Percentiles rank a stretch among this genome's conserved stretches.
Conservation (phyloP, 2,113 vertebrate genomes). For the Ivindomyrus marchei region DNA sequence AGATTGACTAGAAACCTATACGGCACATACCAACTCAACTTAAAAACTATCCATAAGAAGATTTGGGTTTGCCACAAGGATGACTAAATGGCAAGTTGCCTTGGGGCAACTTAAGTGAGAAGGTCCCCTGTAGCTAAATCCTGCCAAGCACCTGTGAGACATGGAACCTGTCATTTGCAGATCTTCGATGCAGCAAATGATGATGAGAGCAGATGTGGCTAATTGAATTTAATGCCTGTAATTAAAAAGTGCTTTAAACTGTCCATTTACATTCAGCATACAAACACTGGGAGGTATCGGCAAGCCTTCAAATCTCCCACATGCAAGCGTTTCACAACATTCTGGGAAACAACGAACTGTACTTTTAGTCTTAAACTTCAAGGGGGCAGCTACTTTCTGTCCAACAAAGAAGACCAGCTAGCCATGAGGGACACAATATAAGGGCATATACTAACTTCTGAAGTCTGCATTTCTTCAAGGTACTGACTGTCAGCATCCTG, state of each 20-base stretch:
- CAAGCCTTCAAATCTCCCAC: constrained; percentile 3
- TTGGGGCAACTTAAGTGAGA: background rate
- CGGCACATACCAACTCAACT: too few relatives aligned
- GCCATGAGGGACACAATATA: background rate
- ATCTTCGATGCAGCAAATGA: background rate
- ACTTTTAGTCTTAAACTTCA: background rate
- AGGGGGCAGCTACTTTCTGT: background rate
- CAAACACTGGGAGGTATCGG: constrained; percentile 26
- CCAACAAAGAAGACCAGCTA: background rate
- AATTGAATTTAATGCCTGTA: constrained; percentile 33
- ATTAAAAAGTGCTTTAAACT: constrained; percentile 27
- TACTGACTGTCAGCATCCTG: background rate
- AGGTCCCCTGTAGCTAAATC: background rate
- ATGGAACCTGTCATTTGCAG: constrained; percentile 22
- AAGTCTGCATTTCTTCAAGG: background rate
- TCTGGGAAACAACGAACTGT: background rate
- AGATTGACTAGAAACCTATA: background rate
- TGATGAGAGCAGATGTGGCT: constrained; percentile 30
- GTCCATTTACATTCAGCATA: constrained; percentile 22
- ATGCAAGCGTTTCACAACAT: background rate
- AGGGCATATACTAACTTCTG: background rate
- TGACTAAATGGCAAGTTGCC: constrained; percentile 7
- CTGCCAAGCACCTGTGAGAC: constrained; percentile 19
- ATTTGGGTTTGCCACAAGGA: background rate
- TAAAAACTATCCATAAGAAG: background rate